Conservation (phyloP, 1,140 invertebrate species). For the Aphidius gifuensis region DNA sequence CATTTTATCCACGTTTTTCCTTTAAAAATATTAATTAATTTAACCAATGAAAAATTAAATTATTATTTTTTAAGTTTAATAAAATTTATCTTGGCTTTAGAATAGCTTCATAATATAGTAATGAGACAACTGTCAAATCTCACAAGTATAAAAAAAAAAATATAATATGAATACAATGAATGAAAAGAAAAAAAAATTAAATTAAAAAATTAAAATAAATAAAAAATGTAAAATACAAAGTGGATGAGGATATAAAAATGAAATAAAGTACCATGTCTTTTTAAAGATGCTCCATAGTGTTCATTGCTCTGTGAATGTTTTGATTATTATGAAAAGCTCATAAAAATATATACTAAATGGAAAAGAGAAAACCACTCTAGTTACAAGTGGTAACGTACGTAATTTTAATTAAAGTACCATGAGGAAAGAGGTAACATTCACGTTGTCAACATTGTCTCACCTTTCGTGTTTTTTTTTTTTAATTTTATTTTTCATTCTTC, state of each 20-base stretch:
- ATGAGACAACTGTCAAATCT: too few species aligned
- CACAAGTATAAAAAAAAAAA: too few species aligned
- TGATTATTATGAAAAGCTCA: slow-evolving; percentile 50
- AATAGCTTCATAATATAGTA: too few species aligned
- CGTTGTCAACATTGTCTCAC: slow-evolving; percentile 15
- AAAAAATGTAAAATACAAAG: slow-evolving; percentile 15
- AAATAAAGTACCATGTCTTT: slow-evolving; percentile 29
- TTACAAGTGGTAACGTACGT: slow-evolving; percentile 46
- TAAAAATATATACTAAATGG: slow-evolving; percentile 42
- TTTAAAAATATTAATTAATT: too few species aligned
- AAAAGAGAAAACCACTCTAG: slow-evolving; percentile 28
- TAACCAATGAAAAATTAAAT: too few species aligned
- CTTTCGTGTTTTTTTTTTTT: slow-evolving; percentile 25
- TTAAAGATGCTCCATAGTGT: slow-evolving; percentile 30
- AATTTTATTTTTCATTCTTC: slow-evolving; percentile 25
- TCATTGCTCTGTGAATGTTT: slow-evolving; percentile 17
- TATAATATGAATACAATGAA: too few species aligned
- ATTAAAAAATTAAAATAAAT: slow-evolving; percentile 15
- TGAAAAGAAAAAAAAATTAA: slow-evolving; percentile 11
- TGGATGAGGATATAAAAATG: slow-evolving; percentile 13
- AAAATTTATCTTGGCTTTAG: too few species aligned
- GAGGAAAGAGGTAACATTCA: slow-evolving; percentile 42
- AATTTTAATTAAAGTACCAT: slow-evolving; percentile 54
- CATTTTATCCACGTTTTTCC: too few species aligned
- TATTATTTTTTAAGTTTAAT: too few species aligned